Percentiles rank a stretch among this genome's conserved stretches.
Evolutionary conservation across 2,113 vertebrate species (phyloP).

Genomic region (Cheirogaleus medius): DNA sequence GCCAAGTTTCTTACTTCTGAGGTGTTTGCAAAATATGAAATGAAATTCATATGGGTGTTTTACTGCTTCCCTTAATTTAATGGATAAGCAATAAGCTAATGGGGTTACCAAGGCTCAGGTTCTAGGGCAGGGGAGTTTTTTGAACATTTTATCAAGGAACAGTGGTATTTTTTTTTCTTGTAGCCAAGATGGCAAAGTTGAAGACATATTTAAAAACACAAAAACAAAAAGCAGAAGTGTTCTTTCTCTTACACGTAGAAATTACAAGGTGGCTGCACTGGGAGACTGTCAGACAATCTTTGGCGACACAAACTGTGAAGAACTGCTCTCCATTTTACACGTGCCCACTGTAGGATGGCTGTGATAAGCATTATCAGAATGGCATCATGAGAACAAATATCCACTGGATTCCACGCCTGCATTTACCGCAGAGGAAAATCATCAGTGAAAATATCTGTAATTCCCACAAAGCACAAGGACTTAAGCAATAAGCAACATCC

Average conservation of each 20-base stretch:
- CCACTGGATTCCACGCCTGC: neutral
- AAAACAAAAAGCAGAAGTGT: neutral
- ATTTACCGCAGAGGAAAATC: neutral
- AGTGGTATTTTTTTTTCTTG: neutral
- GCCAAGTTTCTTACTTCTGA: neutral
- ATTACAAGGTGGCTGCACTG: neutral
- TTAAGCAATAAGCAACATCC: neutral
- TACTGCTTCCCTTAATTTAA: neutral
- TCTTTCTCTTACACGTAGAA: neutral
- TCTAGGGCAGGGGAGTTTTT: neutral
- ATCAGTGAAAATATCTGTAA: neutral
- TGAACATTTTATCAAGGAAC: neutral
- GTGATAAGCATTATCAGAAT: neutral
- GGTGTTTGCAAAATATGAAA: neutral
- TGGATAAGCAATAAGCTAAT: neutral
- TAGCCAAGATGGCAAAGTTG: neutral
- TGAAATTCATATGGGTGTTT: neutral
- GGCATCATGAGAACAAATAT: neutral
- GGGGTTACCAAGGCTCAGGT: neutral
- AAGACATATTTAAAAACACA: constrained; percentile 39
- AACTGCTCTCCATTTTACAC: neutral
- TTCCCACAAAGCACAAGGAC: neutral
- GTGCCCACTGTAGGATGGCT: neutral
- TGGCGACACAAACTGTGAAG: neutral
- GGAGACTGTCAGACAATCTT: neutral